Conservation (phyloP, 2,797 vertebrate genomes). For the Mionectes olivaceus region DNA sequence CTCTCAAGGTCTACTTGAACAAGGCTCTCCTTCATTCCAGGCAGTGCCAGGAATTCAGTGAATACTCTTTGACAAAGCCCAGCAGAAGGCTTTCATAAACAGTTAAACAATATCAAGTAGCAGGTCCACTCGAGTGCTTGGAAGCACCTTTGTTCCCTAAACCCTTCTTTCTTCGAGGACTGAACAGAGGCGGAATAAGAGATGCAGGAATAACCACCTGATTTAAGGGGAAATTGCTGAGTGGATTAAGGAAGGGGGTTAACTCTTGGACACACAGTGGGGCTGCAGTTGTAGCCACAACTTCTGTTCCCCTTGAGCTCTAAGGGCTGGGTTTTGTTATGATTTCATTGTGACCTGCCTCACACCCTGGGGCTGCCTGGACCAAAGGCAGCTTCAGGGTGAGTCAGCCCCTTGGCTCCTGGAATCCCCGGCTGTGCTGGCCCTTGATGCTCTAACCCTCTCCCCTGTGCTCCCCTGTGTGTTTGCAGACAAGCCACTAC, state of each 20-base stretch:
- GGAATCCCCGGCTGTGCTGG: neutral
- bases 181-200: neutral
- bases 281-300: neutral
- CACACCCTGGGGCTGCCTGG: neutral
- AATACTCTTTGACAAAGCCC: neutral
- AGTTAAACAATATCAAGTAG: neutral
- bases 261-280: neutral
- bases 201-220: neutral
- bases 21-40: neutral
- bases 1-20: neutral
- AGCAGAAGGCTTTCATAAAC: neutral
- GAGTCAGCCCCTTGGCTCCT: rapidly evolving
- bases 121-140: neutral
- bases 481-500: constrained; percentile 86
- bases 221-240: neutral
- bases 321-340: rapidly evolving
- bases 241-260: rapidly evolving
- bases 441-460: neutral
- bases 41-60: neutral
- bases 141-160: neutral
- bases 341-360: neutral
- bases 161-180: neutral
- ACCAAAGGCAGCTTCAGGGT: neutral
- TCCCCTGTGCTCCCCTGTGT: neutral
- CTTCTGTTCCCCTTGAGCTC: neutral